These are phyloP conservation scores for Epinephelus awoara DNA, from an alignment of 2,797 vertebrate species.

Conservation along the genomic window DNA sequence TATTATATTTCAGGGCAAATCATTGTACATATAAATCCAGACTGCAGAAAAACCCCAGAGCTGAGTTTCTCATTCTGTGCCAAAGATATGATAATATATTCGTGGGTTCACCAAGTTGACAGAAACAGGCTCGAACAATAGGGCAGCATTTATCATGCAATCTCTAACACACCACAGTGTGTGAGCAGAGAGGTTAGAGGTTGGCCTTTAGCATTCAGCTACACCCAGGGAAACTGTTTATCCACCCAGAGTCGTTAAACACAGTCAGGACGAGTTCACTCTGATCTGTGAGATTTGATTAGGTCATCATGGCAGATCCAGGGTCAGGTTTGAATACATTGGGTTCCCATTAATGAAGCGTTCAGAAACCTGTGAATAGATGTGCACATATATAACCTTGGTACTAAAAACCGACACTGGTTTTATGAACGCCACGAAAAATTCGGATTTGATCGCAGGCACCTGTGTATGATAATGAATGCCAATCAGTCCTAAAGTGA, in stretches of 20 bases:
- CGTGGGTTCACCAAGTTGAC: slow-evolving; percentile 19
- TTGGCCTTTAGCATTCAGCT: neutral
- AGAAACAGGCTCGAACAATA: slow-evolving; percentile 6
- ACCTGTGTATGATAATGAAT: too few species aligned
- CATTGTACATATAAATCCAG: neutral
- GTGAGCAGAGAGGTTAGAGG: neutral
- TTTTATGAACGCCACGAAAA: too few species aligned
- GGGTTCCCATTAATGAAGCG: too few species aligned
- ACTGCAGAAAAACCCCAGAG: neutral
- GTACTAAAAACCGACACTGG: too few species aligned
- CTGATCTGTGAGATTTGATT: neutral
- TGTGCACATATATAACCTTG: too few species aligned
- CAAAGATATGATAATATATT: slow-evolving; percentile 29
- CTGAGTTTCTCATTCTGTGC: slow-evolving; percentile 4
- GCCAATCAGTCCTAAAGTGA: too few species aligned
- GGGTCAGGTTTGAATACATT: neutral
- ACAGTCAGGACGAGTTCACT: neutral
- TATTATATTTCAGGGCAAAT: slow-evolving; percentile 21
- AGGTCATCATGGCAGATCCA: neutral
- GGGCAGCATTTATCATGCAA: slow-evolving; percentile 1
- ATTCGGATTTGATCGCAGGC: too few species aligned
- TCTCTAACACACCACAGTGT: neutral
- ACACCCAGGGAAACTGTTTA: neutral
- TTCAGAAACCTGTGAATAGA: too few species aligned
- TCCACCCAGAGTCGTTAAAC: neutral